These are phyloP conservation scores for Scrobipalpa atriplicella DNA, from an alignment of 2,888 invertebrate genomes.

Conservation along the genomic window DNA sequence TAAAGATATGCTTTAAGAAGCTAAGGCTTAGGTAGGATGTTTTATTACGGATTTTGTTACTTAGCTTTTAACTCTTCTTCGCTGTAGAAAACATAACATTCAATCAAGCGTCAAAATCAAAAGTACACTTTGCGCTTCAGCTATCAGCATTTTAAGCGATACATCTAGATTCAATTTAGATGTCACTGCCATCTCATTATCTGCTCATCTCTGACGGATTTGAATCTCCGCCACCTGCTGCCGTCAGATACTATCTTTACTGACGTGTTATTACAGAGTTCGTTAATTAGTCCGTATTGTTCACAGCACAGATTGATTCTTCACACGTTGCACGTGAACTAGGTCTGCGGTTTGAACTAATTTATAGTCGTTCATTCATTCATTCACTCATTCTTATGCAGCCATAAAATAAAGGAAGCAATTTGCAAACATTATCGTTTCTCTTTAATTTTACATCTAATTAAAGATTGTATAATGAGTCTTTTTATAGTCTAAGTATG, in stretches of 20 bases:
- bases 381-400: conserved; percentile 12
- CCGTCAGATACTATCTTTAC: conserved; percentile 25
- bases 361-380: conserved; percentile 3
- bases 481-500: conserved; percentile 4
- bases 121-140: conserved; percentile 9
- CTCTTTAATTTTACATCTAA: conserved; percentile 11
- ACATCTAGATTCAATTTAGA: conserved; percentile 18
- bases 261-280: conserved; percentile 33
- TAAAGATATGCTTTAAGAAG: no score
- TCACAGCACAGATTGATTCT: conserved; percentile 35
- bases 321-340: conserved; percentile 37
- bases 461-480: conserved; percentile 16
- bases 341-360: conserved; percentile 32
- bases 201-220: no score
- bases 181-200: not conserved
- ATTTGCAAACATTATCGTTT: conserved; percentile 11
- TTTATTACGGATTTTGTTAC: no score
- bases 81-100: no score
- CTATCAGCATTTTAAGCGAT: not conserved
- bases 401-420: conserved; percentile 20
- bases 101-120: not conserved
- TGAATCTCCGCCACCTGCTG: conserved; percentile 21
- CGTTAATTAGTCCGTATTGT: conserved; percentile 36
- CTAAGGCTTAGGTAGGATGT: no score
- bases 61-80: no score